phyloP scores from a whole-genome alignment of 2,888 invertebrate species.

The Kryphioiulus occultus region DNA sequence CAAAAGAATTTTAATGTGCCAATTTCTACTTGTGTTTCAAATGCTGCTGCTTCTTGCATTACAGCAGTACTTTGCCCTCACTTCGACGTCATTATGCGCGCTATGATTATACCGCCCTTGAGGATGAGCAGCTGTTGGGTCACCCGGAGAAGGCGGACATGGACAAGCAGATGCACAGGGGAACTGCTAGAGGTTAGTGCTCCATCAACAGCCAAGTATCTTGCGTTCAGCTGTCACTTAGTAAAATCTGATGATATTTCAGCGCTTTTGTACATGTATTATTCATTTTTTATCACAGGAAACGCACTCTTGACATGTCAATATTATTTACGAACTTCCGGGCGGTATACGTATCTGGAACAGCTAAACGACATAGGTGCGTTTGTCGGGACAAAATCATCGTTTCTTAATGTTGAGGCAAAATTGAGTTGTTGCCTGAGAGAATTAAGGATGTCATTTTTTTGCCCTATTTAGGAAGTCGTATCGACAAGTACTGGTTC shows the following conservation, averaged over 20 bases:
- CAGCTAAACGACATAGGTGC: conserved; percentile 80
- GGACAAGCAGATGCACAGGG: conserved; percentile 66
- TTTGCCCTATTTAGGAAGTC: conserved; percentile 69
- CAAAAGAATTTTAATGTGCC: too few species aligned
- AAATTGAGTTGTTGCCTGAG: background rate
- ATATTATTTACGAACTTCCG: conserved; percentile 69
- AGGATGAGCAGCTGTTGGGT: conserved; percentile 66
- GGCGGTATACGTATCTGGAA: conserved; percentile 78
- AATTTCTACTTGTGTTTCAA: too few species aligned
- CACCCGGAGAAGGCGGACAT: conserved; percentile 70
- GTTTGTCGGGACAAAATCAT: conserved; percentile 51
- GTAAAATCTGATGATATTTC: background rate
- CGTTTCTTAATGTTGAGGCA: background rate
- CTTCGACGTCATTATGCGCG: conserved; percentile 63
- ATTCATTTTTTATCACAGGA: conserved; percentile 62
- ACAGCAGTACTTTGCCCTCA: conserved; percentile 45
- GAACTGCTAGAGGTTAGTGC: conserved; percentile 58
- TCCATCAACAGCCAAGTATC: background rate
- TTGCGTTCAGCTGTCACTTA: background rate
- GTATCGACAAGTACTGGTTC: conserved; percentile 90
- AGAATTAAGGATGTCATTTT: background rate
- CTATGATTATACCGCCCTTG: conserved; percentile 75
- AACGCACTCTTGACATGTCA: conserved; percentile 73
- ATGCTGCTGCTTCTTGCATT: background rate
- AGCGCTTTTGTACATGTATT: background rate